Base-by-base conservation (phyloP, 1,140 invertebrate genomes). In the Littorina saxatilis region DNA sequence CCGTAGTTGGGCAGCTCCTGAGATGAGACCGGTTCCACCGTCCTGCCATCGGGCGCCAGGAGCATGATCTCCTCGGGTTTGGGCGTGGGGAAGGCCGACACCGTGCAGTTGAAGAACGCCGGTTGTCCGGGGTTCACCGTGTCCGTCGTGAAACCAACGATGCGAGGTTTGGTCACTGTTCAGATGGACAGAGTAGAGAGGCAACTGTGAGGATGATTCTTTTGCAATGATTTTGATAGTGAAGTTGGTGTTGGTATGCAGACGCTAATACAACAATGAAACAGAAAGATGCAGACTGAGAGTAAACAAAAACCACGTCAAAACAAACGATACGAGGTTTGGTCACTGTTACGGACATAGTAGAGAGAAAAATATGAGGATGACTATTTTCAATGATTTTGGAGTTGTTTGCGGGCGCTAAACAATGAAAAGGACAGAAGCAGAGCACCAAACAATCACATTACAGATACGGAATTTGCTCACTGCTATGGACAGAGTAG, bases 61-160 rank as follows among this genome's bases (percentile, higher is more conserved):
- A 91, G 70, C 27, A 39, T 63, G 13, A 91, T 89, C 32, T 91
- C 89, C 29, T 78, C 81, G 55, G 86, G 83, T 37, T 66, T 32
- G 9, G 90, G 90, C 5, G 86, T 86, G 9, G 90, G 90, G 76
- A 81, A 88, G 2, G 89, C 89, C 13, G 87, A 83, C 20, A 90
- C 88, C 4, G 89, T 90, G 79, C 90, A 91, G 82, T 90, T 91
- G 79, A 91, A 89, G 5, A 77, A 76, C n/a, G 88, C 80, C 15
- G 84, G 78, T 43, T 89, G 86, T 5, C 89, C 89, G 3, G 89
- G 89, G 75, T 90, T 90, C 9, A 89, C 90, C 52, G 86, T 82
- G 9, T 81, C 78, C 76, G 89, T 90, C 39, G 78, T 80, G 77
- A 91, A 90, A 66, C 76, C 79, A 9, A 89, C 39, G 43, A 91